Percentiles rank a stretch among this genome's conserved stretches.
phyloP scores from a whole-genome alignment of 1,140 invertebrate species.

The Oncopodura yosiiana region DNA sequence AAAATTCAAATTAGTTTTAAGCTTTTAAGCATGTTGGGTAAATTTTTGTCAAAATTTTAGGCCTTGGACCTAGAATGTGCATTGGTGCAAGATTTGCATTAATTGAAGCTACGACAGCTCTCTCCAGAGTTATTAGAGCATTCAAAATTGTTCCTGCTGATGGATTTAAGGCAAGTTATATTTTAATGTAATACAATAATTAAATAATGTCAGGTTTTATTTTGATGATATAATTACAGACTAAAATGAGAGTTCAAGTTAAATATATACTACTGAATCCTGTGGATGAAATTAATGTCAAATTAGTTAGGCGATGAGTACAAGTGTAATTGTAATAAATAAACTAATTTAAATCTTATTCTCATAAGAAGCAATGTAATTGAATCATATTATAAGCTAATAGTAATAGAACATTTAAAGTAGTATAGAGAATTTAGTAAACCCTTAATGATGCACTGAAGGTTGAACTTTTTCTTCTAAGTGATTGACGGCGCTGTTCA shows the following conservation, averaged over 20 bases:
- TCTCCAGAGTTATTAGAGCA: conserved; percentile 22
- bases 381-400: no score
- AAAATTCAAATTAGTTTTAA: no score
- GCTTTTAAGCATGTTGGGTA: no score
- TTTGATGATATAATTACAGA: conserved; percentile 6
- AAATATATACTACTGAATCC: conserved; percentile 33
- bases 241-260: conserved; percentile 23
- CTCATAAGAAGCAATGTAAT: no score
- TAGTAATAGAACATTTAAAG: no score
- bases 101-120: conserved; percentile 26
- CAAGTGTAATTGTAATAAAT: no score
- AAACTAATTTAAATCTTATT: no score
- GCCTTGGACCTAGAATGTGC: conserved; percentile 32
- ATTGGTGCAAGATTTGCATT: conserved; percentile 33
- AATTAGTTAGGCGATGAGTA: conserved; percentile 12
- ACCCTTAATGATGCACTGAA: no score
- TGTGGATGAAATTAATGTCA: conserved; percentile 30
- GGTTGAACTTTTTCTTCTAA: no score
- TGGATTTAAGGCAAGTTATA: conserved; percentile 20
- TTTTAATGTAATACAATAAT: not conserved
- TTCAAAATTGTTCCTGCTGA: conserved; percentile 17
- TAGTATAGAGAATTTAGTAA: no score
- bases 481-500: no score
- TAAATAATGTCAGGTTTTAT: not conserved
- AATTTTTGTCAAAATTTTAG: no score